Base-by-base conservation (phyloP, 2,797 vertebrate species). In the Pseudotriccus pelzelni region DNA sequence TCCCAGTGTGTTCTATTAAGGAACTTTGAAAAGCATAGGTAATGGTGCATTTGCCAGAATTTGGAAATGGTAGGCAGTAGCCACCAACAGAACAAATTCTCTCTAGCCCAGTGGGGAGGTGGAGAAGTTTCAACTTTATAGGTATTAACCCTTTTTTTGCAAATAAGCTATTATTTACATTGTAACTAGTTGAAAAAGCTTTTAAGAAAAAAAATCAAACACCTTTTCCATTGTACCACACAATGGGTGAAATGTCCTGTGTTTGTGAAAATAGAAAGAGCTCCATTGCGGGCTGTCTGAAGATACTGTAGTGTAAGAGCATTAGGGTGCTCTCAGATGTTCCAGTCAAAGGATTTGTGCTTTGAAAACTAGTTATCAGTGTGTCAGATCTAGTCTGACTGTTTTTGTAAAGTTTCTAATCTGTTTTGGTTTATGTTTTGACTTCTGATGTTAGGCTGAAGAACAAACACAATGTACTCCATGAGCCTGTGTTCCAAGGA, bases 401-500 rank as follows among this genome's bases (percentile, higher is more conserved):
- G 32, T 52, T 89, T 64, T 96, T 79, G 36, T 89, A 41, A 83
- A 73, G 59, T 83, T 96, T 92, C 60, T 87, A 64, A 74, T 87
- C 72, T 83, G 37, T 84, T 86, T 58, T 94, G 76, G 23, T 94
- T 76, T 85, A 36, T 66, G 56, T 76, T 96, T 96, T 90, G 69
- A 73, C 88, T 94, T 97, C 75, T 91, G 44, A 74, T 86, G 53
- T 72, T 93, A 96, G 69, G 36, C 72, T 95, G 88, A 96, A 97
- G 88, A 84, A 69, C 66, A 96, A 91, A 77, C 87, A 58, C 53
- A 82, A 3, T 92, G 37, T 89, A 69, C 22, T 93, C 60, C 66
- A 66, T 93, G 74, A 96, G 89, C 75, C 85, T n/a, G 44, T 96
- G 72, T 97, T 95, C 92, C 94, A 96, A 81, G 96, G 84, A 96